Evolutionary conservation across 2,888 invertebrate species (phyloP).

Genomic region (Hypena proboscidalis): DNA sequence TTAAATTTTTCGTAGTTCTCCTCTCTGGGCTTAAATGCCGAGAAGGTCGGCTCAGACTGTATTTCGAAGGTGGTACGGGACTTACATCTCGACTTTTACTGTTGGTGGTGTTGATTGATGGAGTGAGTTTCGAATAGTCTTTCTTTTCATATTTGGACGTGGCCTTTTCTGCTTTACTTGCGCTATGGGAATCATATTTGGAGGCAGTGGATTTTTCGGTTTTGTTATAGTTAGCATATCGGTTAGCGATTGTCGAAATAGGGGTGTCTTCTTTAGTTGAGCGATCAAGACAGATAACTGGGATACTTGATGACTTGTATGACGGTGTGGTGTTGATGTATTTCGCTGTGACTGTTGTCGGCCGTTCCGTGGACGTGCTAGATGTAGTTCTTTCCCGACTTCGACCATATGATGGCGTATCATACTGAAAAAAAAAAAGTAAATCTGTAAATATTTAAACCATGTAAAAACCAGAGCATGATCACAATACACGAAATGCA

Average conservation of each 20-base stretch:
- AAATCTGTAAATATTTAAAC: not conserved
- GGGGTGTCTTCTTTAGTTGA: conserved; percentile 71
- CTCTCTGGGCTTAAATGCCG: conserved; percentile 82
- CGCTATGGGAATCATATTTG: conserved; percentile 57
- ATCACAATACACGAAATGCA: too few relatives aligned
- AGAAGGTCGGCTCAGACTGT: conserved; percentile 70
- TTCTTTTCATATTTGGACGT: conserved; percentile 71
- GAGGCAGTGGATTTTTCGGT: conserved; percentile 46
- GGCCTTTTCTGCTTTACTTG: conserved; percentile 49
- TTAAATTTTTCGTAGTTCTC: conserved; percentile 64
- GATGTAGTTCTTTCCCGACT: conserved; percentile 64
- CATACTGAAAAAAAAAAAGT: conserved; percentile 68
- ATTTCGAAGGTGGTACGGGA: conserved; percentile 78
- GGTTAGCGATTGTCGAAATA: conserved; percentile 71
- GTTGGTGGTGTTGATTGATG: conserved; percentile 63
- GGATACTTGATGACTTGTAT: conserved; percentile 80
- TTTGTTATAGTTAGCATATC: conserved; percentile 65
- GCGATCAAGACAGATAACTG: conserved; percentile 69
- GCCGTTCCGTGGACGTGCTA: conserved; percentile 60
- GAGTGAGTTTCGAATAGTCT: conserved; percentile 78
- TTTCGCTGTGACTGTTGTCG: conserved; percentile 78
- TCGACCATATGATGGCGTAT: conserved; percentile 70
- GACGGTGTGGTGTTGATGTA: conserved; percentile 72
- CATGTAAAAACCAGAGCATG: too few relatives aligned
- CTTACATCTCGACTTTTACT: conserved; percentile 84